phyloP scores from a whole-genome alignment of 2,797 vertebrate genomes.

The Oreortyx pictus region DNA sequence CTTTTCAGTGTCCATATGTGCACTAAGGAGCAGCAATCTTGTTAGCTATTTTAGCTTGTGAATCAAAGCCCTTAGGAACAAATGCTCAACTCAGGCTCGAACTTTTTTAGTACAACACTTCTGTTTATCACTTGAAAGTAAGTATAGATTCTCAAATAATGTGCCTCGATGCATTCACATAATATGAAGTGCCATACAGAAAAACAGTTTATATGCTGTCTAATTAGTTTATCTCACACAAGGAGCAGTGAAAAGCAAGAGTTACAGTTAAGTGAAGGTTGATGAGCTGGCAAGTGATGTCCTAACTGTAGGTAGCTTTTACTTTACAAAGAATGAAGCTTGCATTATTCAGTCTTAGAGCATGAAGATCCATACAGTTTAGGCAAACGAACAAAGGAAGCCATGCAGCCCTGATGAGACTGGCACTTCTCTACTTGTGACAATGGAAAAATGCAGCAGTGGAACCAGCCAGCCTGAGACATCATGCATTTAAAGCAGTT shows the following conservation, averaged over 20 bases:
- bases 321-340: constrained; percentile 48
- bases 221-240: constrained; percentile 40
- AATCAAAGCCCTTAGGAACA: constrained; percentile 30
- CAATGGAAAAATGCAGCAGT: constrained; percentile 70
- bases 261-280: constrained; percentile 44
- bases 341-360: constrained; percentile 52
- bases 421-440: constrained; percentile 33
- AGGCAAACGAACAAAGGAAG: constrained; percentile 65
- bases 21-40: neutral
- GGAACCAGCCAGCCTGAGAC: constrained; percentile 37
- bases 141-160: neutral
- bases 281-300: constrained; percentile 59
- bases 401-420: constrained; percentile 77
- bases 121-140: neutral
- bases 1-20: neutral
- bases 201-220: neutral
- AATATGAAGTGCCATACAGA: neutral
- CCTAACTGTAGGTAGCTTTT: constrained; percentile 25
- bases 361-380: constrained; percentile 50
- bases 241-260: constrained; percentile 51
- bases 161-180: constrained; percentile 3
- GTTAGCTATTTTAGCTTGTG: neutral
- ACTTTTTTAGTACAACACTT: neutral
- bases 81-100: neutral
- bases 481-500: constrained; percentile 78